Conservation (phyloP, 2,797 vertebrate species). For the Rhabdomys pumilio region DNA sequence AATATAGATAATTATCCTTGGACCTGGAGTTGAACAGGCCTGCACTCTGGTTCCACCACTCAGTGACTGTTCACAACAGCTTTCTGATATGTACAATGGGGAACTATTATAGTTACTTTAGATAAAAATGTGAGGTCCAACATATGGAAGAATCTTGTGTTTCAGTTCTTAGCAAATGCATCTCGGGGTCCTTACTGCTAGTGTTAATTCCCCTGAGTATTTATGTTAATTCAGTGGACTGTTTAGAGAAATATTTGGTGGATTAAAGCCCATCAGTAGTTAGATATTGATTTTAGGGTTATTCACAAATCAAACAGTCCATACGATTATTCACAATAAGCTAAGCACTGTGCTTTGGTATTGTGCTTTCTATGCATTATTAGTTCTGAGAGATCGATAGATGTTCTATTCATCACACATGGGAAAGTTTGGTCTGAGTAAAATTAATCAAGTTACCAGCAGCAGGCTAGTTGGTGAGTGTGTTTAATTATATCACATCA, state of each 20-base stretch:
- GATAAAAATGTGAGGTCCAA: constrained; percentile 28
- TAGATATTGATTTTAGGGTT: constrained; percentile 53
- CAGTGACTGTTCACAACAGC: neutral
- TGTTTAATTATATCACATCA: neutral
- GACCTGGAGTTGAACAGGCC: neutral
- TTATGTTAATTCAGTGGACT: neutral
- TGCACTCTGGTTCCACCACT: neutral
- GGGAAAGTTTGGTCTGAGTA: neutral
- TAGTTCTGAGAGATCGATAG: neutral
- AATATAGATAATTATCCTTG: neutral
- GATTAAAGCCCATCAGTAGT: neutral
- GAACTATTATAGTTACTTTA: neutral
- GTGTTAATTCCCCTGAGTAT: neutral
- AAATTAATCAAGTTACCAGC: neutral
- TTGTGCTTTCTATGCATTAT: neutral
- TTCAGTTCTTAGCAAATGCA: neutral
- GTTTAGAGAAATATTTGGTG: constrained; percentile 15
- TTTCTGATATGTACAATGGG: neutral
- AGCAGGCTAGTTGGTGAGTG: neutral
- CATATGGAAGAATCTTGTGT: neutral
- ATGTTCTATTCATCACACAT: neutral
- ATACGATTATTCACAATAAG: neutral
- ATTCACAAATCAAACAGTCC: constrained; percentile 10
- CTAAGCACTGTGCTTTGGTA: neutral
- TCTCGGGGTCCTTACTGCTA: neutral